A percentile compares a stretch with the other conserved stretches of the same genome.
Evolutionary conservation across 53 echinoderm and acorn worm genomes (phyloP).

Genomic region (Zoroaster sp.): DNA sequence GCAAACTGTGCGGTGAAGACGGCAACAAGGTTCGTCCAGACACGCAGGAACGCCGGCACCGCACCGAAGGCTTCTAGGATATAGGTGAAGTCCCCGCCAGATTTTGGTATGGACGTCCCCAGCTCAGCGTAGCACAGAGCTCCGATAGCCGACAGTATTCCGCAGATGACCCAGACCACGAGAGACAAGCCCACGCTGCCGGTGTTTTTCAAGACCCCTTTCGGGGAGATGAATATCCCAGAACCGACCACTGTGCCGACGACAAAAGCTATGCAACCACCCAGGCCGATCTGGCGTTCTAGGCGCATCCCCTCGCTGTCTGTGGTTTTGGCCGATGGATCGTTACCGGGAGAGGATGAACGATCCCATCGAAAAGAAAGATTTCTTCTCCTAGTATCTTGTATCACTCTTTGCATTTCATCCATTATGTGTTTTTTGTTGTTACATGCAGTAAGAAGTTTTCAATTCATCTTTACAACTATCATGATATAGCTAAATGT

Average conservation of each 20-base stretch:
- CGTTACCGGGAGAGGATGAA: too few species aligned
- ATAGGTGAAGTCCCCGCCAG: conserved; percentile 80
- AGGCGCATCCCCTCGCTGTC: too few species aligned
- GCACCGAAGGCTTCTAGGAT: conserved; percentile 66
- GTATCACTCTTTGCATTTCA: neutral
- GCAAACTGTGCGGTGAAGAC: conserved; percentile 74
- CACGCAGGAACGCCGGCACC: conserved; percentile 65
- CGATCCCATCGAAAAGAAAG: neutral
- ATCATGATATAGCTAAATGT: too few species aligned
- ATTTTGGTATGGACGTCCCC: conserved; percentile 68
- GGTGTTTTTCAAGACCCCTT: conserved; percentile 63
- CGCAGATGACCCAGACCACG: conserved; percentile 70
- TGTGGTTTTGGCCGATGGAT: too few species aligned
- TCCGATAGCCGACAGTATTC: conserved; percentile 73
- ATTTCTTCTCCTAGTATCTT: neutral
- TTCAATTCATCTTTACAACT: too few species aligned
- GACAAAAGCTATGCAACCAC: conserved; percentile 71
- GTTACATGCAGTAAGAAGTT: too few species aligned
- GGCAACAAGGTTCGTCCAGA: conserved; percentile 77
- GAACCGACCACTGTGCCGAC: conserved; percentile 82
- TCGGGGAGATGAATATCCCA: conserved; percentile 81
- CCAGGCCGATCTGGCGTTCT: conserved; percentile 65
- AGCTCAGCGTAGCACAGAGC: conserved; percentile 87
- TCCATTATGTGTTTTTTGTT: neutral
- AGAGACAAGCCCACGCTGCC: conserved; percentile 81